Percentiles rank a stretch among this genome's conserved stretches.
Conservation (phyloP, 2,888 invertebrate genomes). For the Aspidiotus rigidus region DNA sequence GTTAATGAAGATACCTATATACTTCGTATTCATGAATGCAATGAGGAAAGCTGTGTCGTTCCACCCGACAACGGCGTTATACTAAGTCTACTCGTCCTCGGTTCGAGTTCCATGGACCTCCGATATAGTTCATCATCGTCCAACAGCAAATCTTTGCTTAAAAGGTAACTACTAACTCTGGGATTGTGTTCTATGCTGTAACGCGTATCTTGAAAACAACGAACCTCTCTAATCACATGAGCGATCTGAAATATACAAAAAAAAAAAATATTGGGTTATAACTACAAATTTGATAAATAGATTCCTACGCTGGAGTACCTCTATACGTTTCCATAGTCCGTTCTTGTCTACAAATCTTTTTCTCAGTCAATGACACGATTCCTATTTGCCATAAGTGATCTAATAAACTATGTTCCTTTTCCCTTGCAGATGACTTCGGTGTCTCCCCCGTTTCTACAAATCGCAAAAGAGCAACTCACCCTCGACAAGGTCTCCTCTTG, state of each 20-base stretch:
- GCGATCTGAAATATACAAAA: constrained; percentile 59
- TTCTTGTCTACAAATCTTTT: no score
- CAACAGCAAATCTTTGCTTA: constrained; percentile 66
- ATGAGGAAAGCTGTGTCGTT: constrained; percentile 33
- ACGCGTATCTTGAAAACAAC: constrained; percentile 81
- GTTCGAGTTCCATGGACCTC: constrained; percentile 74
- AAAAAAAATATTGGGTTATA: neutral
- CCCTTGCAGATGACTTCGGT: no score
- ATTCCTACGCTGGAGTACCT: no score
- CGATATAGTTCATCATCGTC: constrained; percentile 74
- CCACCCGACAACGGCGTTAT: constrained; percentile 41
- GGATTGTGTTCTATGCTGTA: constrained; percentile 81
- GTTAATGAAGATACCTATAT: no score
- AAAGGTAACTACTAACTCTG: constrained; percentile 66
- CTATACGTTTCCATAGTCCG: no score
- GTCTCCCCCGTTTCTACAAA: no score
- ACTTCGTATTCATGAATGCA: constrained; percentile 26
- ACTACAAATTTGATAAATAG: no score
- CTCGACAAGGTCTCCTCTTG: no score
- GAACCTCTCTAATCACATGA: constrained; percentile 82
- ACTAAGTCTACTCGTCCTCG: constrained; percentile 56
- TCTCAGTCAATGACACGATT: no score
- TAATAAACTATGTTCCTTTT: no score
- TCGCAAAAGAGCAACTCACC: no score
- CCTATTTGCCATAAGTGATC: no score